A percentile compares a stretch with the other conserved stretches of the same genome.
Conservation (phyloP, 2,888 invertebrate genomes). For the Romanomermis culicivorax region DNA sequence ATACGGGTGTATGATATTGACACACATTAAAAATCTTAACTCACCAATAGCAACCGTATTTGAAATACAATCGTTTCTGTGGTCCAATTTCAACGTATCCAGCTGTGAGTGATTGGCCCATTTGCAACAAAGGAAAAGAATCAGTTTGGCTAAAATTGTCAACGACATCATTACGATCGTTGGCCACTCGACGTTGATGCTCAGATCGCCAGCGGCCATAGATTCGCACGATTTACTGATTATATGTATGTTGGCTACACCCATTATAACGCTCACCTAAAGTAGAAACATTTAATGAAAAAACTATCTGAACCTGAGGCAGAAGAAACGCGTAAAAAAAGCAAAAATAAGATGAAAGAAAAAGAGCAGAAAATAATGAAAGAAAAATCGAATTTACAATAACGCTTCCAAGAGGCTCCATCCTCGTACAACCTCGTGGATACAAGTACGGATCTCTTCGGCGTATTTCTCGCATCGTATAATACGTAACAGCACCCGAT, state of each 20-base stretch:
- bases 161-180: conserved; percentile 20
- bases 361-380: no score
- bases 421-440: conserved; percentile 30
- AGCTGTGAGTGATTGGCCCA: conserved; percentile 19
- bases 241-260: conserved; percentile 29
- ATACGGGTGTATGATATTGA: no score
- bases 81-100: conserved; percentile 31
- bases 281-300: no score
- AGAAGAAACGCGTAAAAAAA: no score
- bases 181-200: conserved; percentile 19
- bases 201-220: conserved; percentile 18
- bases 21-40: no score
- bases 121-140: conserved; percentile 21
- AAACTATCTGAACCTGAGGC: no score
- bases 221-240: conserved; percentile 29
- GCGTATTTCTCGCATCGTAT: conserved; percentile 27
- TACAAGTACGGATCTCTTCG: conserved; percentile 29
- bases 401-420: conserved; percentile 34
- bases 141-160: conserved; percentile 19
- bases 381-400: no score
- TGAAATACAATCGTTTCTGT: conserved; percentile 35
- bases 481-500: conserved; percentile 31
- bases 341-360: no score
- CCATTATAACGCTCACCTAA: conserved; percentile 33
- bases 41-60: conserved; percentile 31